Base-by-base conservation (phyloP, 2,113 vertebrate species). In the Pseudorhombus dupliciocellatus region DNA sequence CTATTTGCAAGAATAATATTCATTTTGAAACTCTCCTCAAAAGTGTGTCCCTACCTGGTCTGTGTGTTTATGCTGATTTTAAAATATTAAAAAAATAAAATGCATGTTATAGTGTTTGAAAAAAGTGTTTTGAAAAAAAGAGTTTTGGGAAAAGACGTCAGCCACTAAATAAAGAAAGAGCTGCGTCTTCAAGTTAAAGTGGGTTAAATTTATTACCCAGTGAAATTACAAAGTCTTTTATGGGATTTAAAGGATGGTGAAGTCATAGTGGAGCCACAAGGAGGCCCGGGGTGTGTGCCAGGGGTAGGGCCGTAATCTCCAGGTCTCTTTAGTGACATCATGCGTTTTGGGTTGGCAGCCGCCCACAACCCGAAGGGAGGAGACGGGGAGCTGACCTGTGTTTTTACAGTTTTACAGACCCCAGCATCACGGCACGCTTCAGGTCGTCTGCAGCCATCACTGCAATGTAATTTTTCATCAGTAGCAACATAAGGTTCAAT, bases 311-410 rank as follows among this genome's bases (percentile, higher is more conserved):
- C 9, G 0, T 67, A 79, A 78, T 84, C 73, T 77, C 22, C 62
- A 75, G 74, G 73, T 91, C 87, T 82, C 57, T 66, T 63, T 53
- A 84, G 76, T 88, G 83, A 91, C 85, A 84, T 90, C 87, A 89
- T 89, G 34, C 48, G 30, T 81, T 81, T 87, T 87, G 81, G 80
- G 75, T 84, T 90, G 85, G 81, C 77, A 72, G 81, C 70, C 12
- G n/a, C 22, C 64, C 76, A 79, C n/a, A 65, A 77, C 50, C 12
- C 53, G 52, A 61, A 66, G 69, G 84, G 75, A 83, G 74, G 42
- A 51, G 66, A 71, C 21, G 25, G 25, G 21, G 8, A 73, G 16
- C 56, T 72, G 57, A 51, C 62, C 30, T 46, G 70, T 62, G 71
- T 2, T 75, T 37, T 42, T 58, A 83, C 31, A 26, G 58, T 73